Evolutionary conservation across 2,797 vertebrate species (phyloP).

Genomic region (Taeniopygia guttata): DNA sequence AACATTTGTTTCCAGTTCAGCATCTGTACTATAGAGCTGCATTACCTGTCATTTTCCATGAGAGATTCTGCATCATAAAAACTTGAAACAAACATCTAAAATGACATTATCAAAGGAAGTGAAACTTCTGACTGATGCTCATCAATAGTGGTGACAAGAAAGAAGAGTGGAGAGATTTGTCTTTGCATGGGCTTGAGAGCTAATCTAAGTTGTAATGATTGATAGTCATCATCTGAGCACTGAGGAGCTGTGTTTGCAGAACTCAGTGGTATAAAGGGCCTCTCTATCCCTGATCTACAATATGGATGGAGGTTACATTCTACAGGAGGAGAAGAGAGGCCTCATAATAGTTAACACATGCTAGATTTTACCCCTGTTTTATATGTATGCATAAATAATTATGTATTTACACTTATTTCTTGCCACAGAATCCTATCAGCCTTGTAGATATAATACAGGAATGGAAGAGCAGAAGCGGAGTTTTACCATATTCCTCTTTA

Average conservation of each 20-base stretch:
- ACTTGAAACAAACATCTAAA: background rate
- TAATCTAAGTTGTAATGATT: background rate
- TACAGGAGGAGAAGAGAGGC: background rate
- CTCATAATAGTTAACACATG: background rate
- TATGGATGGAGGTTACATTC: background rate
- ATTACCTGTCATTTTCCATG: background rate
- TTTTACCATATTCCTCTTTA: background rate
- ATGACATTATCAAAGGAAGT: background rate
- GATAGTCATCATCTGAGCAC: background rate
- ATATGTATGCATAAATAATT: background rate
- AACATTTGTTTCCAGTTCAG: background rate
- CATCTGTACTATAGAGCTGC: background rate
- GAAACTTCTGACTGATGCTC: background rate
- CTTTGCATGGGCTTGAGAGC: background rate
- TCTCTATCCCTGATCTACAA: background rate
- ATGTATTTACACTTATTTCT: background rate
- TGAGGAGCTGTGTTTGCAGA: background rate
- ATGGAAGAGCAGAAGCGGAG: background rate
- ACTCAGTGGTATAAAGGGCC: background rate
- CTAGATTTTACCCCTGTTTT: background rate
- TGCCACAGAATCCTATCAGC: background rate
- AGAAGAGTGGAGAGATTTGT: background rate
- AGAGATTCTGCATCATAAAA: background rate
- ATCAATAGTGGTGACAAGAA: background rate
- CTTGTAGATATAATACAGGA: background rate